Evolutionary conservation across 2,797 vertebrate genomes (phyloP), one percentile per base, ranked within the genome.

Genomic region (Rhinophrynus dorsalis): DNA sequence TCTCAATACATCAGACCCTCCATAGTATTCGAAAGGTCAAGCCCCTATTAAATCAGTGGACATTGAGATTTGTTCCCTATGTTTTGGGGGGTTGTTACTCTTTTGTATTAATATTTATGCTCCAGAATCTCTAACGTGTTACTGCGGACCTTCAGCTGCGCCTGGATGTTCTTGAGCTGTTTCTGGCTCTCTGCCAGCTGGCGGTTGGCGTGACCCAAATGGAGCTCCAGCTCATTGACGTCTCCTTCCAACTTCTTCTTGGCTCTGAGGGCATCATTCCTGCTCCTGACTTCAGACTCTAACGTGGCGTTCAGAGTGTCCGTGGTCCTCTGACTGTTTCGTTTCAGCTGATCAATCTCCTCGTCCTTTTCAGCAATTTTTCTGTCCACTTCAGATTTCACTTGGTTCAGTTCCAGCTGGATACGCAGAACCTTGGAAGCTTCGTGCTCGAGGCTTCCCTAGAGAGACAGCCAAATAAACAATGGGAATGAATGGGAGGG

Each of bases 211-310:
- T 87, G 86, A 37, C 83, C 85, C 65, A 90, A 55, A 77, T 89
- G 88, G n/a, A 90, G 83, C 61, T 90, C 87, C 84, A 89, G 88
- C 63, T 90, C 86, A 33, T 88, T 89, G 3, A 90, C 74, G 17
- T 63, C 52, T 13, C 86, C 86, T 27, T 89, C 85, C 88, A 90
- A 89, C 69, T 90, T 89, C 74, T 90, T 90, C 80, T 90, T 90
- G 18, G 88, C 30, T 17, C 87, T 54, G 4, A 89, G 48, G 26
- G 88, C 88, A 68, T 90, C 88, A 1, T 90, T 90, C 12, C 84
- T 86, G 82, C 85, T 89, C 60, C 84, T 75, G 26, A 79, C 74
- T 44, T 85, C 83, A 35, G 81, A 74, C 17, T 85, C 81, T 27
- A 85, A 48, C 1, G 76, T 66, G 60, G 67, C 84, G 73, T 87